Evolutionary conservation across 2,888 invertebrate species (phyloP).

Genomic region (Hemicrepidius hirtus): DNA sequence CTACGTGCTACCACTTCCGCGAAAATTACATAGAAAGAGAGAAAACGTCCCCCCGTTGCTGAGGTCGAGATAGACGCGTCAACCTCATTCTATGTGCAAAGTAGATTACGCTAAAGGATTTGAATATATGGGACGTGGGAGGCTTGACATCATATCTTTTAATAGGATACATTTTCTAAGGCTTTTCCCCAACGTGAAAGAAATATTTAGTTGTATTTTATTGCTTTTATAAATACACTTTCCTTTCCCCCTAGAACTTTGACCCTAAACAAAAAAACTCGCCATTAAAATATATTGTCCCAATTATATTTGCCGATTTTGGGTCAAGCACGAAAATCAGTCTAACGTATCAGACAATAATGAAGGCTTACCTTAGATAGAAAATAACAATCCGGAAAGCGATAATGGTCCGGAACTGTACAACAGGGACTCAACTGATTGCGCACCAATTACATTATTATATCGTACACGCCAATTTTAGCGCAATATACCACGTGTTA

Average conservation of each 20-base stretch:
- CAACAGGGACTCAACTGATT: slow-evolving; percentile 36
- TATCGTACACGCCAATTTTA: slow-evolving; percentile 44
- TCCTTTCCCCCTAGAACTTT: no score
- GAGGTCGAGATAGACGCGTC: slow-evolving; percentile 48
- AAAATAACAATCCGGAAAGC: slow-evolving; percentile 30
- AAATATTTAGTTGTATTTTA: no score
- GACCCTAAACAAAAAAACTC: no score
- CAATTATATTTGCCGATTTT: no score
- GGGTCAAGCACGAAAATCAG: no score
- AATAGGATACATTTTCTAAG: slow-evolving; percentile 46
- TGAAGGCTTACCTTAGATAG: slow-evolving; percentile 26
- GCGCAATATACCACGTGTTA: slow-evolving; percentile 35
- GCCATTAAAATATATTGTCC: no score
- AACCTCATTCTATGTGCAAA: slow-evolving; percentile 48
- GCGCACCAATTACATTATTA: slow-evolving; percentile 42
- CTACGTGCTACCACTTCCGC: slow-evolving; percentile 51
- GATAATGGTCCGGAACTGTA: slow-evolving; percentile 34
- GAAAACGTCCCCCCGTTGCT: slow-evolving; percentile 14
- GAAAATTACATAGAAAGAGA: slow-evolving; percentile 55
- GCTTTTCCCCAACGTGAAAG: slow-evolving; percentile 25
- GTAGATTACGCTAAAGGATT: slow-evolving; percentile 51
- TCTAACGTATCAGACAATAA: slow-evolving; percentile 3
- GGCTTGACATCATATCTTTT: slow-evolving; percentile 45
- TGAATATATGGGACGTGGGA: slow-evolving; percentile 45
- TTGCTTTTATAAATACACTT: slow-evolving; percentile 25